Base-by-base conservation (phyloP, 2,888 invertebrate genomes). In the Invenusta paracnida region DNA sequence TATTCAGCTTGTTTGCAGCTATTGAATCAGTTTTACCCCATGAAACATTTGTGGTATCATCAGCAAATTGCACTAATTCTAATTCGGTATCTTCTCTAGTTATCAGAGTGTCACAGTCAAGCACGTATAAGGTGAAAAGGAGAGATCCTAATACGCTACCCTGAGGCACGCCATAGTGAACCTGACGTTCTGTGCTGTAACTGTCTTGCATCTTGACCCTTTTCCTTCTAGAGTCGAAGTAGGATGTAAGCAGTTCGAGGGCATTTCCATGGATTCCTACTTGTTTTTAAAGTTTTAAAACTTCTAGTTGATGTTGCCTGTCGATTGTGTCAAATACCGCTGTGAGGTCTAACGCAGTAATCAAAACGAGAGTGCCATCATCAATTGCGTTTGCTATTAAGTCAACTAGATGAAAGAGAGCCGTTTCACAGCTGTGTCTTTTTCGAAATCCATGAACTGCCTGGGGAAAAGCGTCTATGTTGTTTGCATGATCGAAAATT, bases 151-250 rank as follows among this genome's bases (percentile, higher is more conserved):
- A 48, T 5, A 48, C 48, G 48, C 48, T 48, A 48, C 48, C 48
- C 17, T 48, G 48, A 11, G 48, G 48, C 48, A 73, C 25, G 73
- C 73, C 73, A 73, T 73, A 73, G 25, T n/a, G 11, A 73, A 73
- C 73, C 73, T 73, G 73, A 73, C 27, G 17, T 73, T 73, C 73
- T 73, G 73, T 73, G 73, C 73, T 73, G 17, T 73, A 73, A 23
- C 73, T 73, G 73, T 5, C 73, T 73, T 73, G 73, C 73, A 73
- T 73, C 73, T 73, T 23, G 73, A 73, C 73, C 73, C 73, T 73
- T 73, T 48, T 73, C 2, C 73, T 73, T 73, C 73, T 23, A 73
- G 73, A 73, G 73, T 73, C 73, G 23, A 73, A 73, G 73, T 73
- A 73, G 2, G 73, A 73, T 73, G 73, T 73, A 5, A 73, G 73